These are phyloP conservation scores for Pionites leucogaster DNA, from an alignment of 2,113 vertebrate genomes.

Conservation along the genomic window DNA sequence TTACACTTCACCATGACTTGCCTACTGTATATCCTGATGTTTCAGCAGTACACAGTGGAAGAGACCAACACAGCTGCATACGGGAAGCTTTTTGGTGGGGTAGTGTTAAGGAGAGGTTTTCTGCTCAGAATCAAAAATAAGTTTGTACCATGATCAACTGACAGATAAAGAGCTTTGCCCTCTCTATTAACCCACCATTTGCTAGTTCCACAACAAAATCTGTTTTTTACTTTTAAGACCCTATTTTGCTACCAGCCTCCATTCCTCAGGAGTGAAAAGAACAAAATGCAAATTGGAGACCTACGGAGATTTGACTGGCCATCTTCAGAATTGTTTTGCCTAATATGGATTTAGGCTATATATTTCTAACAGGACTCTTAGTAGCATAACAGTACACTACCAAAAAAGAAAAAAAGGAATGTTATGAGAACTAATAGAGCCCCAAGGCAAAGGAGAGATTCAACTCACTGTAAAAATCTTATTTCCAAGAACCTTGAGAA, in stretches of 20 bases:
- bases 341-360: background rate
- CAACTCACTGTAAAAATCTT: background rate
- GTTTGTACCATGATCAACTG: background rate
- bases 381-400: background rate
- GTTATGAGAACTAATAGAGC: background rate
- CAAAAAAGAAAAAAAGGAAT: background rate
- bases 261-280: background rate
- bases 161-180: accelerated
- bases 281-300: background rate
- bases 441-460: background rate
- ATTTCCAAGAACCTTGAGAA: background rate
- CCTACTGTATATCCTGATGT: background rate
- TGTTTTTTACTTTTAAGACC: background rate
- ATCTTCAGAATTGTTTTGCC: background rate
- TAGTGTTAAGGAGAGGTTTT: background rate
- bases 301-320: background rate
- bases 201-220: background rate
- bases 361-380: background rate
- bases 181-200: background rate
- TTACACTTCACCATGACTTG: background rate
- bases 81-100: background rate
- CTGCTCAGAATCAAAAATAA: background rate
- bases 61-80: accelerated
- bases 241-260: background rate
- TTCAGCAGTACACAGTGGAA: background rate